phyloP scores from a whole-genome alignment of 1,140 invertebrate species.

The Diabrotica virgifera region DNA sequence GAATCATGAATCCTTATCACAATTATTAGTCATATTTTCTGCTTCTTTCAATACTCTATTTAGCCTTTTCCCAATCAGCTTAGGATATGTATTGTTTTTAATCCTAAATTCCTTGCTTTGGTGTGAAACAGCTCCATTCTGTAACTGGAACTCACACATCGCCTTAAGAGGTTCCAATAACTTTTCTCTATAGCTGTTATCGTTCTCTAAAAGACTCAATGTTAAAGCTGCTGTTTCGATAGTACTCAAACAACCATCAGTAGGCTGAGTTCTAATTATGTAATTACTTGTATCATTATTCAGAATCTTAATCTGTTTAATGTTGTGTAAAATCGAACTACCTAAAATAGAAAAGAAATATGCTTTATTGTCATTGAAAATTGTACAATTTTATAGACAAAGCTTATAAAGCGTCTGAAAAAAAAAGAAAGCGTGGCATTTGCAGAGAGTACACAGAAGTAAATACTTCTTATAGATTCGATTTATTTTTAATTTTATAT shows the following conservation, averaged over 20 bases:
- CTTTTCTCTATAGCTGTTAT: conserved; percentile 61
- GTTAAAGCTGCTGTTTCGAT: conserved; percentile 85
- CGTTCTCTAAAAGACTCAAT: conserved; percentile 71
- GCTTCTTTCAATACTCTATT: conserved; percentile 52
- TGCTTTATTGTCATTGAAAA: too few species aligned
- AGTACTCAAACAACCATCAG: conserved; percentile 86
- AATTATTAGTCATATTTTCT: conserved; percentile 26
- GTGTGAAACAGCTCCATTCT: conserved; percentile 88
- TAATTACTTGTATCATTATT: conserved; percentile 74
- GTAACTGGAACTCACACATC: conserved; percentile 80
- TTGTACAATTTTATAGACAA: too few species aligned
- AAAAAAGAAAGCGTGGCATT: too few species aligned
- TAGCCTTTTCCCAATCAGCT: conserved; percentile 75
- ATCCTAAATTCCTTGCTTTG: conserved; percentile 88
- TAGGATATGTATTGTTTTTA: conserved; percentile 81
- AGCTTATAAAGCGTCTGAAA: too few species aligned
- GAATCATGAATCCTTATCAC: neutral
- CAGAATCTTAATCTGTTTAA: conserved; percentile 75
- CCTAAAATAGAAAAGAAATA: too few species aligned
- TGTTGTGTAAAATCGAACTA: conserved; percentile 62
- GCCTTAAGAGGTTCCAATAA: conserved; percentile 77
- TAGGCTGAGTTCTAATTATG: conserved; percentile 89
- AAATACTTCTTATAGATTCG: too few species aligned
- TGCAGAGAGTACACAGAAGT: too few species aligned
- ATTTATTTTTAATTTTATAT: too few species aligned